Conservation (phyloP, 2,888 invertebrate species). For the Agrypnus murinus region DNA sequence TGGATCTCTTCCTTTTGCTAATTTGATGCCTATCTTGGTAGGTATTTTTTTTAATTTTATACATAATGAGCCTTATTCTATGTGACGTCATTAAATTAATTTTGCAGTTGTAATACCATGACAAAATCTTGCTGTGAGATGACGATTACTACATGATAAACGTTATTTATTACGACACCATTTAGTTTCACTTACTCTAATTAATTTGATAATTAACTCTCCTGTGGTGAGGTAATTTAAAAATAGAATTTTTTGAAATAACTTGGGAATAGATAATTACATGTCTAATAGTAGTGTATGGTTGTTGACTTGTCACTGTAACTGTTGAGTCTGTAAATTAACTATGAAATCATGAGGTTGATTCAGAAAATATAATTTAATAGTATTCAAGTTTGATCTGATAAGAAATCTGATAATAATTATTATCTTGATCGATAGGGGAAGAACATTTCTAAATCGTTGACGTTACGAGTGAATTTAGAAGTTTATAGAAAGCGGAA, state of each 20-base stretch:
- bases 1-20: neutral
- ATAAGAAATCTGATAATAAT: too few species aligned
- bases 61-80: neutral
- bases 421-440: too few species aligned
- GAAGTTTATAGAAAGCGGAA: conserved; percentile 46
- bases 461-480: conserved; percentile 22
- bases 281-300: too few species aligned
- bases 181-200: conserved; percentile 35
- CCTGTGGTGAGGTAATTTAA: neutral
- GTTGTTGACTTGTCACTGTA: too few species aligned
- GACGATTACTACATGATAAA: conserved; percentile 25
- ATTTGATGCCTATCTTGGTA: neutral
- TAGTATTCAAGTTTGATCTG: too few species aligned
- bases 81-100: conserved; percentile 14
- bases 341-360: too few species aligned
- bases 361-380: too few species aligned
- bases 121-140: conserved; percentile 26
- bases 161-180: conserved; percentile 24
- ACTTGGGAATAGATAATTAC: neutral
- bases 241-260: conserved; percentile 5
- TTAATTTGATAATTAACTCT: conserved; percentile 22
- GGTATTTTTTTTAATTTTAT: neutral
- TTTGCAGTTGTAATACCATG: conserved; percentile 12
- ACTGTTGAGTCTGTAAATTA: too few species aligned
- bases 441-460: neutral